Base-by-base conservation (phyloP, 2,797 vertebrate species). In the Numenius phaeopus region DNA sequence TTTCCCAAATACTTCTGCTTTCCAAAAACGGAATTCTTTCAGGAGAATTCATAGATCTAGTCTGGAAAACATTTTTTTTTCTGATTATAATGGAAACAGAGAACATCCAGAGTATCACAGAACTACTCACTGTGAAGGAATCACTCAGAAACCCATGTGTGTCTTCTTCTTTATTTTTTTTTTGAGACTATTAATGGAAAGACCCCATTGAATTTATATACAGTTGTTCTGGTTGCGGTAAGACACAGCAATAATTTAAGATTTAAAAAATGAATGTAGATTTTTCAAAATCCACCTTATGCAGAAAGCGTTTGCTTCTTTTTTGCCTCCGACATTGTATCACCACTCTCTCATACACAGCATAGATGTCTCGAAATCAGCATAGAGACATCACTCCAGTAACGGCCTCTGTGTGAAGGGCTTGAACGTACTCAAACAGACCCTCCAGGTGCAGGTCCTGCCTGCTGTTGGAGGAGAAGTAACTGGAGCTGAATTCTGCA, bases 31-130 rank as follows among this genome's bases (percentile, higher is more conserved):
- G 24, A 66, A 71, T 75, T 73, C 2, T 75, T 92, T 87, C 61
- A 85, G 55, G 20, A 58, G 21, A 76, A 86, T 76, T 84, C 46
- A 66, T 69, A 65, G 52, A 67, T 52, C 37, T 86, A 75, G 30
- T 62, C 66, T 2, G 5, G 71, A 89, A 96, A 89, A 85, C 39
- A 66, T 83, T 92, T 89, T 90, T 13, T 84, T 89, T 84, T 87
- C 58, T 85, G 19, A 52, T 67, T 71, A 32, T 61, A 75, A 58
- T 34, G 23, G 54, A 83, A 89, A 71, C 20, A 78, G 27, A 65
- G 52, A 78, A 78, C n/a, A 81, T 55, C 11, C 2, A 3, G 49
- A 59, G 37, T 67, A 81, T 76, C 80, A 83, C 37, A 52, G 83
- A 73, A 77, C 37, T 21, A 59, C 44, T 91, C 52, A 44, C 47